These are phyloP conservation scores for Elymnias hypermnestra DNA, from an alignment of 1,140 invertebrate species.

Conservation along the genomic window DNA sequence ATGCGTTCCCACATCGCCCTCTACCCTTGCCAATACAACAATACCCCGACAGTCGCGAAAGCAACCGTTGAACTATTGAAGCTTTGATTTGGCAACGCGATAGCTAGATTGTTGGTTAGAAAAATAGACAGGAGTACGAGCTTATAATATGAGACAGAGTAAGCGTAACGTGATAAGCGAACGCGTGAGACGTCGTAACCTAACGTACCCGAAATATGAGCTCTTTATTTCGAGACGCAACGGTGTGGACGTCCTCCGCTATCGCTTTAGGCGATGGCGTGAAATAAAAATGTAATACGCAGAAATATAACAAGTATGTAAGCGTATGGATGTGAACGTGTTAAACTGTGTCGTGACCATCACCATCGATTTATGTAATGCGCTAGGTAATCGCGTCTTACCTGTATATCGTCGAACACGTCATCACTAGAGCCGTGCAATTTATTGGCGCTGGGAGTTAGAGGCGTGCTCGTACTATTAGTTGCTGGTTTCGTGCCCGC, in stretches of 20 bases:
- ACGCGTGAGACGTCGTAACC: constrained; percentile 29
- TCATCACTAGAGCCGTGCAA: constrained; percentile 69
- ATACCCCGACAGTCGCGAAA: neutral
- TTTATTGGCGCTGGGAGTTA: constrained; percentile 60
- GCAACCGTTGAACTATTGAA: neutral
- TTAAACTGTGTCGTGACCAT: constrained; percentile 49
- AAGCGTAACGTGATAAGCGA: neutral
- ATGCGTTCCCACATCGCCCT: neutral
- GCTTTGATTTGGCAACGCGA: neutral
- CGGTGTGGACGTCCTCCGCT: constrained; percentile 29
- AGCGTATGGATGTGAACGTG: constrained; percentile 68
- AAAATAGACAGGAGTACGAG: no score
- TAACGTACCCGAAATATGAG: constrained; percentile 61
- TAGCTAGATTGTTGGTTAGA: neutral
- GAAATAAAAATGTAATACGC: constrained; percentile 24
- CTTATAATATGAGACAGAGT: no score
- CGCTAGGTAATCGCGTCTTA: constrained; percentile 30
- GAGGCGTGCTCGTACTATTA: constrained; percentile 68
- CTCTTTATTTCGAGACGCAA: constrained; percentile 63
- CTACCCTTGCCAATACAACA: neutral
- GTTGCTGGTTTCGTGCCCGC: constrained; percentile 49
- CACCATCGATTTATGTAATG: constrained; percentile 39
- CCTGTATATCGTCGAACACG: constrained; percentile 74
- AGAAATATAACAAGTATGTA: constrained; percentile 41
- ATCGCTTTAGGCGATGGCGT: constrained; percentile 14